A percentile compares a stretch with the other conserved stretches of the same genome.
These are phyloP conservation scores for Drosophila dives DNA, from an alignment of 2,888 invertebrate genomes.

Conservation along the genomic window DNA sequence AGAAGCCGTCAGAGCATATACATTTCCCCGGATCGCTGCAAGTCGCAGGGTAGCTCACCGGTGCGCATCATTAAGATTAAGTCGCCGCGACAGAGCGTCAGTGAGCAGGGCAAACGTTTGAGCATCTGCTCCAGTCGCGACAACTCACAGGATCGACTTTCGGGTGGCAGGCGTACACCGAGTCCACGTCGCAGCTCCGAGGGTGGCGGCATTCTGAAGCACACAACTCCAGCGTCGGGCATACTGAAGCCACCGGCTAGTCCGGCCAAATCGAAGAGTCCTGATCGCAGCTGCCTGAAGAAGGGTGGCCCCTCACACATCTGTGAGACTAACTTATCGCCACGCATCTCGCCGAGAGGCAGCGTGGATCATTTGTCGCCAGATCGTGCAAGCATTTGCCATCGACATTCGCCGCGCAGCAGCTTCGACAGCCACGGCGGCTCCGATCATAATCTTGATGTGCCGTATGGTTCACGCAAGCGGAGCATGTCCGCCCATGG, in stretches of 20 bases:
- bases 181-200: slow-evolving; percentile 84
- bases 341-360: slow-evolving; percentile 83
- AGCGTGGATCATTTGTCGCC: slow-evolving; percentile 84
- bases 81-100: slow-evolving; percentile 86
- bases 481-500: slow-evolving; percentile 84
- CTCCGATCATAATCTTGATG: slow-evolving; percentile 83
- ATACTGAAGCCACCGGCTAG: slow-evolving; percentile 83
- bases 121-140: slow-evolving; percentile 83
- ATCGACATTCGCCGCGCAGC: slow-evolving; percentile 83
- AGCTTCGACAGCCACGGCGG: slow-evolving; percentile 84
- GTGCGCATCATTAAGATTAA: slow-evolving; percentile 85
- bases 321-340: slow-evolving; percentile 78
- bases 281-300: slow-evolving; percentile 84
- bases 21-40: slow-evolving; percentile 86
- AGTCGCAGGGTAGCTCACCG: slow-evolving; percentile 84
- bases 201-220: slow-evolving; percentile 84
- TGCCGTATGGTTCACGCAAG: slow-evolving; percentile 75
- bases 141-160: slow-evolving; percentile 83
- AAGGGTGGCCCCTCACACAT: slow-evolving; percentile 83
- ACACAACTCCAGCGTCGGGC: slow-evolving; percentile 74
- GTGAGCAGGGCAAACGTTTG: slow-evolving; percentile 84
- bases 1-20: slow-evolving; percentile 86
- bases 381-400: slow-evolving; percentile 80
- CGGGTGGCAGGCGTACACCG: slow-evolving; percentile 81
- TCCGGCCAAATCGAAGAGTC: slow-evolving; percentile 84